Conservation (phyloP, 2,113 vertebrate genomes). For the Orycteropus afer region DNA sequence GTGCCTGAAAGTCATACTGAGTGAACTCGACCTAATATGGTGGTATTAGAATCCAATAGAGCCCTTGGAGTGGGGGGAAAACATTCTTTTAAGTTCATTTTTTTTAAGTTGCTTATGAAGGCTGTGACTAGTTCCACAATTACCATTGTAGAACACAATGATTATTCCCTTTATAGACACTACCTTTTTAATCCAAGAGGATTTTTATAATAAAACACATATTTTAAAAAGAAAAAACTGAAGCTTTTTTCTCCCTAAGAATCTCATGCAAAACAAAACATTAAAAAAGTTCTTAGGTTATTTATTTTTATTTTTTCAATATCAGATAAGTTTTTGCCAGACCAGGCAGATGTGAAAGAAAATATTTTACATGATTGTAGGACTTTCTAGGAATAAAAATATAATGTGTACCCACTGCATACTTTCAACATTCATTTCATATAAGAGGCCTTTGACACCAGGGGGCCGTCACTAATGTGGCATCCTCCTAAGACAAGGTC, state of each 20-base stretch:
- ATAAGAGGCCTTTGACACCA: neutral
- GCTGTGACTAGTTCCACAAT: neutral
- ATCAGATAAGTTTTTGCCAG: constrained; percentile 29
- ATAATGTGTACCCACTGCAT: neutral
- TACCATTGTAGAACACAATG: neutral
- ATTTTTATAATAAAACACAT: constrained; percentile 3
- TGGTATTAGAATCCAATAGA: constrained; percentile 15
- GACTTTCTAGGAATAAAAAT: neutral
- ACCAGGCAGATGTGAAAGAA: neutral
- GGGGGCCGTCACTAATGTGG: neutral
- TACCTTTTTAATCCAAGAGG: neutral
- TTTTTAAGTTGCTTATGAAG: neutral
- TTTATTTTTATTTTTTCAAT: neutral
- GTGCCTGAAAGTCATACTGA: constrained; percentile 28
- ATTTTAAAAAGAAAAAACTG: neutral
- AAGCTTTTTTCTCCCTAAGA: neutral
- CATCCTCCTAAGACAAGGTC: neutral
- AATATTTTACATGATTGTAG: neutral
- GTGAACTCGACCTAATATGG: neutral
- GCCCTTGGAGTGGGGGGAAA: neutral
- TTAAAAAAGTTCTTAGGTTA: neutral
- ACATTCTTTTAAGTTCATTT: neutral
- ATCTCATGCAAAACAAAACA: constrained; percentile 20
- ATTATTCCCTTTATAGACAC: neutral
- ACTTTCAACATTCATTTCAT: neutral